Evolutionary conservation across 1,140 invertebrate genomes (phyloP).

Genomic region (Micrasema longulum): DNA sequence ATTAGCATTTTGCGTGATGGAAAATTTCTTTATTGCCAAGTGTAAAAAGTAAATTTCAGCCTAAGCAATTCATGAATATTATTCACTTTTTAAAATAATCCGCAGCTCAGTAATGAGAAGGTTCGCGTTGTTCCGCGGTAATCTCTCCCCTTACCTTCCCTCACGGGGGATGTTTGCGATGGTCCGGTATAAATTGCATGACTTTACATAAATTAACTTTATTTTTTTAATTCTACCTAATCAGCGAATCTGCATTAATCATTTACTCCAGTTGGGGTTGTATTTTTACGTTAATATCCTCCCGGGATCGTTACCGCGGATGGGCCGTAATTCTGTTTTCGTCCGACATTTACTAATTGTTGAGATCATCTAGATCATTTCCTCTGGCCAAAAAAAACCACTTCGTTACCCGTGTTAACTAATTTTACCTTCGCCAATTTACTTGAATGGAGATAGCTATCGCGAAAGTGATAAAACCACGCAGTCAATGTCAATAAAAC

Average conservation of each 20-base stretch:
- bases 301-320: slow-evolving; percentile 23
- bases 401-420: no score
- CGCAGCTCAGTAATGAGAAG: slow-evolving; percentile 21
- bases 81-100: slow-evolving; percentile 31
- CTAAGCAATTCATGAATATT: slow-evolving; percentile 16
- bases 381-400: no score
- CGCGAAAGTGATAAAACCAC: slow-evolving; percentile 2
- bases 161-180: slow-evolving; percentile 17
- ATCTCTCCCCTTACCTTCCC: slow-evolving; percentile 16
- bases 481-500: no score
- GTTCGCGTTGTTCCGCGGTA: neutral
- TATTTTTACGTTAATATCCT: slow-evolving; percentile 20
- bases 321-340: slow-evolving; percentile 14
- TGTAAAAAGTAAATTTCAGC: slow-evolving; percentile 2
- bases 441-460: neutral
- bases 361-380: no score
- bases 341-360: slow-evolving; percentile 13
- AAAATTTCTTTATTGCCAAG: neutral
- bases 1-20: neutral
- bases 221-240: slow-evolving; percentile 47
- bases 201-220: slow-evolving; percentile 41
- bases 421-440: no score
- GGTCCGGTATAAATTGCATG: slow-evolving; percentile 28
- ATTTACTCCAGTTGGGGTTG: slow-evolving; percentile 33
- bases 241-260: slow-evolving; percentile 45